A percentile compares a stretch with the other conserved stretches of the same genome.
Conservation (phyloP, 2,888 invertebrate genomes). For the Mesorhabditis belari region DNA sequence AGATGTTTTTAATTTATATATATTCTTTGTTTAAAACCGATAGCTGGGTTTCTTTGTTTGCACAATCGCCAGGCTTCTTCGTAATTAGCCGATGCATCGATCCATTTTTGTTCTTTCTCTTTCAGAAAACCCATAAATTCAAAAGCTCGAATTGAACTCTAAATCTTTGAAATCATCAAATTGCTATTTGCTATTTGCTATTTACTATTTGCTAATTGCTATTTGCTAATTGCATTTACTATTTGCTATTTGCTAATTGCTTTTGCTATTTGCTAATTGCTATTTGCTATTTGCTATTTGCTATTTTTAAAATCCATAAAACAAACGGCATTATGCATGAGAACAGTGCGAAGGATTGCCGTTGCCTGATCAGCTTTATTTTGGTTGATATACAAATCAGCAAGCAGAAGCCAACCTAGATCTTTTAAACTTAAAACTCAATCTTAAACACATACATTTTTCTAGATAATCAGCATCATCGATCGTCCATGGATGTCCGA, state of each 20-base stretch:
- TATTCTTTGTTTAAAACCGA: slow-evolving; percentile 60
- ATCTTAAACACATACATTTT: slow-evolving; percentile 61
- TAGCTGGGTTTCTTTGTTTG: slow-evolving; percentile 72
- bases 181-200: slow-evolving; percentile 1
- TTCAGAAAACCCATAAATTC: slow-evolving; percentile 78
- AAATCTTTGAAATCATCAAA: too few species aligned
- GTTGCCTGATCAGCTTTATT: slow-evolving; percentile 79
- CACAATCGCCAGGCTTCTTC: slow-evolving; percentile 79
- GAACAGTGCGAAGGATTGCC: slow-evolving; percentile 65
- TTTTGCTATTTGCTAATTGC: too few species aligned
- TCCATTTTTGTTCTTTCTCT: slow-evolving; percentile 85
- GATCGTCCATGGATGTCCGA: slow-evolving; percentile 79
- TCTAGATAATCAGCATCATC: slow-evolving; percentile 93
- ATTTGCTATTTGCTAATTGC: background rate
- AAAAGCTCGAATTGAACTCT: slow-evolving; percentile 81
- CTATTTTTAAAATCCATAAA: background rate
- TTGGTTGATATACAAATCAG: slow-evolving; percentile 76
- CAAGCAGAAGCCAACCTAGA: slow-evolving; percentile 76
- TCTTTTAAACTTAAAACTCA: background rate
- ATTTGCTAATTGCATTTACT: background rate
- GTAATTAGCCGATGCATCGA: slow-evolving; percentile 75
- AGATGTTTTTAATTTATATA: slow-evolving; percentile 3
- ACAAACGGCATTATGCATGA: slow-evolving; percentile 58
- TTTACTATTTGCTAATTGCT: background rate
- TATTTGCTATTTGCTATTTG: background rate